Evolutionary conservation across 2,797 vertebrate species (phyloP).

Genomic region (Acipenser transmontanus): DNA sequence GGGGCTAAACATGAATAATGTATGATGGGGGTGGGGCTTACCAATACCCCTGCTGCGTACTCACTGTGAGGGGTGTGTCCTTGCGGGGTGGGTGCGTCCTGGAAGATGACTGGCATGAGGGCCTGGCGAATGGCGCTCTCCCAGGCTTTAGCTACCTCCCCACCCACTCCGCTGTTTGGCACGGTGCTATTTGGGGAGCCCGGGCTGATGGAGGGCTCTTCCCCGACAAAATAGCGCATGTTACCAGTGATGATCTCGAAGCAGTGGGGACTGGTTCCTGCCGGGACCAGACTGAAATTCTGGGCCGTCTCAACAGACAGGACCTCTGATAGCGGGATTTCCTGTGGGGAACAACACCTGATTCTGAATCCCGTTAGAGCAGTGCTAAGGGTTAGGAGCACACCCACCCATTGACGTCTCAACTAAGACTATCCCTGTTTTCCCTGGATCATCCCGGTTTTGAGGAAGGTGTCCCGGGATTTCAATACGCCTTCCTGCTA

Average conservation of each 20-base stretch:
- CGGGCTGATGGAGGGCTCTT: conserved; percentile 53
- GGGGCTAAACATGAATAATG: too few relatives aligned
- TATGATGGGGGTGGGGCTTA: too few relatives aligned
- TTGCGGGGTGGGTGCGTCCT: conserved; percentile 55
- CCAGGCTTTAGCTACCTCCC: conserved; percentile 74
- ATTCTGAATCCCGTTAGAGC: too few relatives aligned
- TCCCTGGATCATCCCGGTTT: too few relatives aligned
- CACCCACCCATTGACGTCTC: too few relatives aligned
- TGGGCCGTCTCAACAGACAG: conserved; percentile 67
- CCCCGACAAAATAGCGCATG: conserved; percentile 81
- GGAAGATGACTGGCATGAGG: conserved; percentile 80
- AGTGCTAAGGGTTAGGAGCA: too few relatives aligned
- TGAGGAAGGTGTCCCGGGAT: too few relatives aligned
- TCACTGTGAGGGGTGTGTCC: conserved; percentile 61
- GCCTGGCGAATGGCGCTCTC: conserved; percentile 80
- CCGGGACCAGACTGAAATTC: conserved; percentile 63
- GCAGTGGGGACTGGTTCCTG: conserved; percentile 77
- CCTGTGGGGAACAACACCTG: conserved; percentile 44
- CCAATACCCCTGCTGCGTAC: conserved; percentile 13
- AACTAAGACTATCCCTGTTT: too few relatives aligned
- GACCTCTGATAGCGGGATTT: conserved; percentile 83
- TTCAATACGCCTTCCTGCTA: too few relatives aligned
- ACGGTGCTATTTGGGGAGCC: conserved; percentile 54
- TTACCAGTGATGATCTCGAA: conserved; percentile 81
- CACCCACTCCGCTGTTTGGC: conserved; percentile 65